Evolutionary conservation across 2,113 vertebrate species (phyloP), one percentile per base, ranked within the genome.

Genomic region (Varanus salvator): DNA sequence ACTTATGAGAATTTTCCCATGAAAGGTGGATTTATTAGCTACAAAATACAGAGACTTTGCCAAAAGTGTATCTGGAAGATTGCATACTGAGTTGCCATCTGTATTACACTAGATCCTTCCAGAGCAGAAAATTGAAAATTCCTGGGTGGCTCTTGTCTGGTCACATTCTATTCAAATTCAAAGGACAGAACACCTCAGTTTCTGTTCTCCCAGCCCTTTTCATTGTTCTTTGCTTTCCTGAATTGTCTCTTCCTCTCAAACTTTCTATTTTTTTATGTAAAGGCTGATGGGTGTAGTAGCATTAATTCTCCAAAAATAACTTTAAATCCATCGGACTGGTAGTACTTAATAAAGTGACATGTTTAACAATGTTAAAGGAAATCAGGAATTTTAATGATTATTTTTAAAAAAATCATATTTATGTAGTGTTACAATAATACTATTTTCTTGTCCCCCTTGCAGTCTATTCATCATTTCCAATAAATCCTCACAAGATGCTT

Each of bases 301-400:
- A 92, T 85, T 95, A 90, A 44, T 90, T 95, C 57, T 9, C 87
- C 60, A 80, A 92, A 94, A 95, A 95, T 85, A 0, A 44, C 87
- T 92, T 95, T 95, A 96, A 95, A 95, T 96, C 94, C 93, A 95
- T 96, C 95, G 97, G 72, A 83, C 92, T 85, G 92, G 91, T 77
- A 72, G 93, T 91, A 91, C 92, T 88, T 97, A 97, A 97, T 97
- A 95, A 93, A 92, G 68, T 95, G 93, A 94, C 90, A 93, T 96
- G 96, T 96, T 97, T 97, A 87, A 96, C 93, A 96, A 52, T 93
- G 95, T 94, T 96, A 95, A 94, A 97, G 96, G 93, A 97, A 97
- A 97, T 97, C 95, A 97, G 95, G 93, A 96, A 94, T 95, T 97
- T 97, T 95, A 95, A 95, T 93, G 80, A 90, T 96, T 95, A 96